These are phyloP conservation scores for Macropis europaea DNA, from an alignment of 2,888 invertebrate species.

Conservation along the genomic window DNA sequence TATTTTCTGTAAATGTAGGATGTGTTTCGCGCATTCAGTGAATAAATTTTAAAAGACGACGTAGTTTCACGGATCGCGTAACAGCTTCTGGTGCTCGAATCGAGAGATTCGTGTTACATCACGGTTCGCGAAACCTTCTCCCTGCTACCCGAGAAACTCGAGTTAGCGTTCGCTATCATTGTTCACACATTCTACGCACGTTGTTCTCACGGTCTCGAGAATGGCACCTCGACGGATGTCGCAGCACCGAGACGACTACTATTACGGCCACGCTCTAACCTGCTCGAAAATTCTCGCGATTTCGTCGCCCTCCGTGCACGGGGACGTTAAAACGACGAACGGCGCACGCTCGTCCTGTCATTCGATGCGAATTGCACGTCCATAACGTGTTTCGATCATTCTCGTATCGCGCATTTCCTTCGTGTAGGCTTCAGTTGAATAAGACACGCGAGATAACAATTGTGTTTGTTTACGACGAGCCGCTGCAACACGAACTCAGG, in stretches of 20 bases:
- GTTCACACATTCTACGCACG: slow-evolving; percentile 47
- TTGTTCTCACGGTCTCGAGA: slow-evolving; percentile 39
- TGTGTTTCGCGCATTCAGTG: too few species aligned
- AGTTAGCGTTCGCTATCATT: slow-evolving; percentile 39
- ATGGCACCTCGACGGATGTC: slow-evolving; percentile 23
- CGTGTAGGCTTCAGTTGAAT: slow-evolving; percentile 2
- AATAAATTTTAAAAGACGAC: too few species aligned
- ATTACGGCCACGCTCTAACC: slow-evolving; percentile 3
- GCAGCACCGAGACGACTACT: slow-evolving; percentile 6
- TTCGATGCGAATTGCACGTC: neutral
- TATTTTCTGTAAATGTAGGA: too few species aligned
- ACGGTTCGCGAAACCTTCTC: slow-evolving; percentile 27
- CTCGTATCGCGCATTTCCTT: slow-evolving; percentile 8
- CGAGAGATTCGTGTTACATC: slow-evolving; percentile 38
- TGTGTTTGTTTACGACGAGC: slow-evolving; percentile 38
- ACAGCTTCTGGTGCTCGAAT: neutral
- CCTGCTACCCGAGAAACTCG: slow-evolving; percentile 17
- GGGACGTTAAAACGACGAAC: neutral
- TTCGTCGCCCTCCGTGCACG: too few species aligned
- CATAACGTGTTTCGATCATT: neutral
- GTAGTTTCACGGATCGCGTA: slow-evolving; percentile 18
- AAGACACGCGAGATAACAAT: slow-evolving; percentile 52
- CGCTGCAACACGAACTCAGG: slow-evolving; percentile 20
- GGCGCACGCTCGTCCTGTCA: neutral
- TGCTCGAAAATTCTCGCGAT: neutral